Conservation (phyloP, 2,113 vertebrate species). For the Maccullochella peelii region DNA sequence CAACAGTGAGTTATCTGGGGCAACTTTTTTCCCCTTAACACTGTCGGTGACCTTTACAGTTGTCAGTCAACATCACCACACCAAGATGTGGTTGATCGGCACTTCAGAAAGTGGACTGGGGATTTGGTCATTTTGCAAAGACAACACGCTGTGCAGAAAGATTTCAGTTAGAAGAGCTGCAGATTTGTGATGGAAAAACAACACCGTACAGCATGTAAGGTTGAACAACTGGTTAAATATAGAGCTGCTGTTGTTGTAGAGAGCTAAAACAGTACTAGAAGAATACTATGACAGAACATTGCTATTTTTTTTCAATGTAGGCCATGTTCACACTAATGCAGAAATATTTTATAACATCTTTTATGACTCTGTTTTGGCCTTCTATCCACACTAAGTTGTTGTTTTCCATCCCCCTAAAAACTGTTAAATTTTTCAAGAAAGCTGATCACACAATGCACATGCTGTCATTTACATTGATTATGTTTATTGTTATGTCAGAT, state of each 20-base stretch:
- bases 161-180: neutral
- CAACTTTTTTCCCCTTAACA: neutral
- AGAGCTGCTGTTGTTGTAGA: neutral
- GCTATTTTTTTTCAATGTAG: too few species aligned
- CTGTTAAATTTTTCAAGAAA: neutral
- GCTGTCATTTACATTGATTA: neutral
- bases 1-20: neutral
- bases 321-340: neutral
- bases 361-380: neutral
- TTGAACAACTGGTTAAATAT: neutral
- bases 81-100: neutral
- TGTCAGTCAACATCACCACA: neutral
- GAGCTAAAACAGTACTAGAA: neutral
- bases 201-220: neutral
- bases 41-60: neutral
- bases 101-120: neutral
- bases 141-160: neutral
- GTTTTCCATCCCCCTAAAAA: neutral
- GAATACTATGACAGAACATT: neutral
- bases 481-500: neutral
- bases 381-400: neutral
- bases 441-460: slow-evolving; percentile 3
- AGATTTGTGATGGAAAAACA: neutral
- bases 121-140: neutral
- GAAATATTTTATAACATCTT: neutral